A percentile compares a stretch with the other conserved stretches of the same genome.
phyloP scores from a whole-genome alignment of 2,797 vertebrate genomes.

The Eurystomus glaucurus region DNA sequence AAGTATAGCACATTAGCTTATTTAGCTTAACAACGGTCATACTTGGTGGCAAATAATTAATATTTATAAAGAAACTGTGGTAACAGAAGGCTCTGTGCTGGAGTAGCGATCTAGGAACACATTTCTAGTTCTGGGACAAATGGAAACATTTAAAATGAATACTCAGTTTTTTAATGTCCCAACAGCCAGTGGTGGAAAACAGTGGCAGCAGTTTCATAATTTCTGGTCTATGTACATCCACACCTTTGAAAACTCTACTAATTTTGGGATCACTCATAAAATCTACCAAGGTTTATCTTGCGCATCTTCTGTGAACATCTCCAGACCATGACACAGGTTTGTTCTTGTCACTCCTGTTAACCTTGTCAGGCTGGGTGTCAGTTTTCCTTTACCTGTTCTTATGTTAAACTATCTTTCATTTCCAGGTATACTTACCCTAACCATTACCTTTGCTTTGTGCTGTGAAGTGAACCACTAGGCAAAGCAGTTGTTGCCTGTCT shows the following conservation, averaged over 20 bases:
- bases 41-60: conserved; percentile 1
- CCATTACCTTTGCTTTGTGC: neutral
- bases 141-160: neutral
- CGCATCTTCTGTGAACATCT: neutral
- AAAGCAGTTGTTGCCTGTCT: neutral
- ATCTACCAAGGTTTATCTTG: neutral
- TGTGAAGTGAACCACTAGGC: neutral
- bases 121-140: neutral
- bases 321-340: neutral
- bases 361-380: neutral
- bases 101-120: neutral
- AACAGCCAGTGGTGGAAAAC: neutral
- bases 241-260: neutral
- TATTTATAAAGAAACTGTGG: neutral
- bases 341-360: neutral
- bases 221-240: neutral
- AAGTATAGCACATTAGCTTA: neutral
- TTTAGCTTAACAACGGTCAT: neutral
- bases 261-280: neutral
- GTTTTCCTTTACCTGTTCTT: neutral
- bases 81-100: neutral
- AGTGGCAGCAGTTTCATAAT: fast-evolving
- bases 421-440: neutral
- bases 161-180: neutral
- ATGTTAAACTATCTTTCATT: neutral